Evolutionary conservation across 64 coral and sea anemone species (phyloP).

Genomic region (Exaiptasia diaphana): DNA sequence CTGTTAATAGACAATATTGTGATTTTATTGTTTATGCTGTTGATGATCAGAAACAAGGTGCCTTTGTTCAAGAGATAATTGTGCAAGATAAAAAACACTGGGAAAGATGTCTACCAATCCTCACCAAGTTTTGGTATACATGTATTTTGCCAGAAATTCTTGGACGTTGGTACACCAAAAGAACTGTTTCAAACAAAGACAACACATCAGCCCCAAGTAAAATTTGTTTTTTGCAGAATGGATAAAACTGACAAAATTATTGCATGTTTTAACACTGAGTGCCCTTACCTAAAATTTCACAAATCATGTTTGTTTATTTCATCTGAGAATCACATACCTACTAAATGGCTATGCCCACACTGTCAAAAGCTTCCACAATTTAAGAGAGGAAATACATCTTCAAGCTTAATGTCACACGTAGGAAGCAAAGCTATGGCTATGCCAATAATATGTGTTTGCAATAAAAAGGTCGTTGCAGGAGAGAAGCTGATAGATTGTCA

Average conservation of each 20-base stretch:
- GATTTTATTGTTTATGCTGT: slow-evolving; percentile 70
- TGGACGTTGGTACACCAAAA: slow-evolving; percentile 12
- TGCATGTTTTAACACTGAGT: not conserved
- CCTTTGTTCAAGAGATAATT: slow-evolving; percentile 36
- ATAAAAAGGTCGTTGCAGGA: not conserved
- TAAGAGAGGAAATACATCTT: not conserved
- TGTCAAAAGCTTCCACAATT: not conserved
- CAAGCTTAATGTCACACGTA: not conserved
- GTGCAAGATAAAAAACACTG: slow-evolving; percentile 39
- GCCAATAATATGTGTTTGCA: slow-evolving; percentile 52
- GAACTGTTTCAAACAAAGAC: not conserved
- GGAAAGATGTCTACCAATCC: slow-evolving; percentile 7
- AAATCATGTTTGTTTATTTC: not conserved
- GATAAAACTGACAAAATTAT: too few species aligned
- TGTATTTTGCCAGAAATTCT: slow-evolving; percentile 58
- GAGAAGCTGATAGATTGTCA: slow-evolving; percentile 51
- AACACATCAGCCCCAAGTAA: not conserved
- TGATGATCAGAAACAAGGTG: not conserved
- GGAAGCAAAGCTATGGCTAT: too few species aligned
- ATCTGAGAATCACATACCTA: not conserved
- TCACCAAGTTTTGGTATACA: slow-evolving; percentile 10
- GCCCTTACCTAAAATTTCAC: not conserved
- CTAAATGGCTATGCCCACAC: not conserved
- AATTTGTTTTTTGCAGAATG: slow-evolving; percentile 18
- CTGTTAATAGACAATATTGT: not conserved